Percentiles rank a stretch among this genome's conserved stretches.
These are phyloP conservation scores for Mastacembelus armatus DNA, from an alignment of 2,797 vertebrate species.

Conservation along the genomic window DNA sequence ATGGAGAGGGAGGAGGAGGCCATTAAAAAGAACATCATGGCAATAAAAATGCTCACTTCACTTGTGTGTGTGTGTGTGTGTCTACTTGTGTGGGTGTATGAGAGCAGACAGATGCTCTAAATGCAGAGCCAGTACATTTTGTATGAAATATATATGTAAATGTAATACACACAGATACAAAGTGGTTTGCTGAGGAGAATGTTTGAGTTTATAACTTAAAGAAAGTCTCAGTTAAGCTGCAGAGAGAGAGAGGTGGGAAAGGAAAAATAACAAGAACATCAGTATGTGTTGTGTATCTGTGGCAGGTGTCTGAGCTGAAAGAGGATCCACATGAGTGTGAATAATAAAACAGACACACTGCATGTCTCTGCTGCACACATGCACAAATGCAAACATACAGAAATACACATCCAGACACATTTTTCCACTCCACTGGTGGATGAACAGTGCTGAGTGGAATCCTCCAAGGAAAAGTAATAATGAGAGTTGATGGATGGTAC, in stretches of 20 bases:
- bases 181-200: neutral
- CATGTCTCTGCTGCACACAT: slow-evolving; percentile 46
- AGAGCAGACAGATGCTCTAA: slow-evolving; percentile 23
- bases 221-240: slow-evolving; percentile 23
- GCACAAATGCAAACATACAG: slow-evolving; percentile 32
- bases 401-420: slow-evolving; percentile 17
- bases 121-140: slow-evolving; percentile 18
- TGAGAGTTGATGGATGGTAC: slow-evolving; percentile 61
- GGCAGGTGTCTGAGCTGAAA: slow-evolving; percentile 77
- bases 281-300: slow-evolving; percentile 49
- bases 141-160: neutral
- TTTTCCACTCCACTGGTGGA: slow-evolving; percentile 50
- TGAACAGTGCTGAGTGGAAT: slow-evolving; percentile 52
- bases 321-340: slow-evolving; percentile 77
- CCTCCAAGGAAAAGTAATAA: slow-evolving; percentile 43
- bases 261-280: slow-evolving; percentile 38
- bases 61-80: slow-evolving; percentile 13
- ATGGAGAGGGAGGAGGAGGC: slow-evolving; percentile 54
- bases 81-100: slow-evolving; percentile 19
- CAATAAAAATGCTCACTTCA: slow-evolving; percentile 59
- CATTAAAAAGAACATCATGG: slow-evolving; percentile 72
- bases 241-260: neutral
- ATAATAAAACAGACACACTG: slow-evolving; percentile 76
- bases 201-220: slow-evolving; percentile 32
- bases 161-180: neutral